Conservation (phyloP, 1,140 invertebrate species). For the Uloborus diversus region DNA sequence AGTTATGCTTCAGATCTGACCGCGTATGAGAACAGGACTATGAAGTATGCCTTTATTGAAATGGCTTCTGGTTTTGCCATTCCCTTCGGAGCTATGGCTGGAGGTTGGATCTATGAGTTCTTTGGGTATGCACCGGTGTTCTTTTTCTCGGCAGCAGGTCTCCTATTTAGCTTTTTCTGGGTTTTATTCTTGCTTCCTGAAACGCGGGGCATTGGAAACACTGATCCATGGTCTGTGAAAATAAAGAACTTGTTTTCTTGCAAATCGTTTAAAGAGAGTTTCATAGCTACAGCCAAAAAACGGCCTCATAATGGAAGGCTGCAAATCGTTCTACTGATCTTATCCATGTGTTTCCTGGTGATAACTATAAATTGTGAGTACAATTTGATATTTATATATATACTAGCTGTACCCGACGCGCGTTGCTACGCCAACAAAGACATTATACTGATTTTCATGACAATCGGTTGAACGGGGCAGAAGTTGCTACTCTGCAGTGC, state of each 20-base stretch:
- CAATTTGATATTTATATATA: not conserved
- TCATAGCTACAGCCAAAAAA: conserved; percentile 20
- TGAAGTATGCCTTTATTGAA: conserved; percentile 47
- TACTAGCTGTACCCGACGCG: no score
- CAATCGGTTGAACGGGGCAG: no score
- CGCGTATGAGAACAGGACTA: not conserved
- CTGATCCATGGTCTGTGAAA: not conserved
- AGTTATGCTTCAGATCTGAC: conserved; percentile 43
- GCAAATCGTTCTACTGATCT: conserved; percentile 28
- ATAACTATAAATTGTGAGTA: conserved; percentile 45
- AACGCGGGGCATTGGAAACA: conserved; percentile 7
- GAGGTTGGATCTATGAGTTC: conserved; percentile 38
- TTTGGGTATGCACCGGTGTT: conserved; percentile 37
- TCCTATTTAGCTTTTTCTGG: conserved; percentile 10
- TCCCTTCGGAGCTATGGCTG: conserved; percentile 20
- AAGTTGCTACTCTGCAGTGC: no score
- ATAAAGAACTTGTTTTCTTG: conserved; percentile 23
- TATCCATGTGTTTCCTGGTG: conserved; percentile 41
- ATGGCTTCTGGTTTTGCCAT: conserved; percentile 9
- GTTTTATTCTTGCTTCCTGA: conserved; percentile 22
- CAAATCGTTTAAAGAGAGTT: conserved; percentile 35
- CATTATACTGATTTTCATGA: no score
- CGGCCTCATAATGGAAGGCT: conserved; percentile 26
- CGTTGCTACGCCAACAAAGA: no score
- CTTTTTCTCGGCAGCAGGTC: conserved; percentile 15